Conservation (phyloP, 2,113 vertebrate genomes). For the Eudorcas thomsonii region DNA sequence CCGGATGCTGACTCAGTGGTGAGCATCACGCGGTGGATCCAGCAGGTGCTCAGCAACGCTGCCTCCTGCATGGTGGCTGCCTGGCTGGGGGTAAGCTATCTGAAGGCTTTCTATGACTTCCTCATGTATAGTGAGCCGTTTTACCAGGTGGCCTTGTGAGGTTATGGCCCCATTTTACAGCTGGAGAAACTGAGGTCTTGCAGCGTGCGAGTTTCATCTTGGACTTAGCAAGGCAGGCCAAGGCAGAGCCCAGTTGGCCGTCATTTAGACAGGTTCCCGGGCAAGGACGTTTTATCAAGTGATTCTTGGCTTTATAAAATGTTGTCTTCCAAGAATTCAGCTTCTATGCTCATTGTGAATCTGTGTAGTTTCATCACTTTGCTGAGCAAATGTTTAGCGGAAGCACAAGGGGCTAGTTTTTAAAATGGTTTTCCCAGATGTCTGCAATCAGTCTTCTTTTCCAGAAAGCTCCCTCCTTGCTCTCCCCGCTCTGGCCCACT, state of each 20-base stretch:
- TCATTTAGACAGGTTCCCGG: background rate
- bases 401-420: background rate
- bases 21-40: accelerated
- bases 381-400: background rate
- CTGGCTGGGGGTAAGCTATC: accelerated
- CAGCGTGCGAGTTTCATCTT: background rate
- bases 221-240: background rate
- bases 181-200: background rate
- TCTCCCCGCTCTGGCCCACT: accelerated
- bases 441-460: background rate
- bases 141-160: background rate
- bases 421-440: background rate
- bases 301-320: background rate
- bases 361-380: background rate
- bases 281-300: background rate
- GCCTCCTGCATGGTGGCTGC: background rate
- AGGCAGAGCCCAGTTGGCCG: background rate
- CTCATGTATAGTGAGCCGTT: background rate
- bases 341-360: accelerated
- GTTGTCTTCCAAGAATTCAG: background rate
- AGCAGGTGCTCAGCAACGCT: background rate
- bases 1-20: background rate
- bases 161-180: background rate
- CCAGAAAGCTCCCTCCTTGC: background rate
- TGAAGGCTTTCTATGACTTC: accelerated